Evolutionary conservation across 2,113 vertebrate species (phyloP).

Genomic region (Platysternon megacephalum): DNA sequence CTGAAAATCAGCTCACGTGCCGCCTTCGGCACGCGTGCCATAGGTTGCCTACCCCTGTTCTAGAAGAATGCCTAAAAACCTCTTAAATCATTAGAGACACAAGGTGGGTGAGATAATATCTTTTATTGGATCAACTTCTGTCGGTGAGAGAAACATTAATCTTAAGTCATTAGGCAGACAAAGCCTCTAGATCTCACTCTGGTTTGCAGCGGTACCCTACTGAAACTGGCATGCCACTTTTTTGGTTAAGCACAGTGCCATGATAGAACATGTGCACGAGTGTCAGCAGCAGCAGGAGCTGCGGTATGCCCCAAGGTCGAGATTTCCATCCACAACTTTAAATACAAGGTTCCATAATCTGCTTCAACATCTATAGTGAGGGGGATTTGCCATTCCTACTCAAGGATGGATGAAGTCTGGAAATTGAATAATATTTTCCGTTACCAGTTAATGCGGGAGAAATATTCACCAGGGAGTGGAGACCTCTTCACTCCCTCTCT

Average conservation of each 20-base stretch:
- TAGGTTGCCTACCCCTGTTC: no score
- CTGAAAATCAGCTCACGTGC: no score
- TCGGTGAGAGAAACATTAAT: no score
- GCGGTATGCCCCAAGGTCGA: background rate
- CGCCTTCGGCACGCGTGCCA: no score
- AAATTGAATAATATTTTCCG: background rate
- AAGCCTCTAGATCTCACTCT: background rate
- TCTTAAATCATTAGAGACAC: background rate
- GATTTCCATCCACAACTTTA: background rate
- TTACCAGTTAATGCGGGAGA: background rate
- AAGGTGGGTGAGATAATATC: background rate
- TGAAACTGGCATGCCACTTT: background rate
- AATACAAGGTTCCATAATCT: background rate
- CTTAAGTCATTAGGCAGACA: background rate
- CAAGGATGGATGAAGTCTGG: background rate
- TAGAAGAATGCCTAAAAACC: background rate
- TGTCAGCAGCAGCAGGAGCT: background rate
- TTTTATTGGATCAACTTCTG: no score
- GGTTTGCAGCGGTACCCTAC: background rate
- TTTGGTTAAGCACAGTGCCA: background rate
- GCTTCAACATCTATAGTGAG: background rate
- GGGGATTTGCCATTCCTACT: background rate
- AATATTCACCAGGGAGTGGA: background rate
- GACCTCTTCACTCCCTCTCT: background rate
- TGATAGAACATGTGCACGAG: background rate